Evolutionary conservation across 2,113 vertebrate genomes (phyloP).

Genomic region (Hyperoodon ampullatus): DNA sequence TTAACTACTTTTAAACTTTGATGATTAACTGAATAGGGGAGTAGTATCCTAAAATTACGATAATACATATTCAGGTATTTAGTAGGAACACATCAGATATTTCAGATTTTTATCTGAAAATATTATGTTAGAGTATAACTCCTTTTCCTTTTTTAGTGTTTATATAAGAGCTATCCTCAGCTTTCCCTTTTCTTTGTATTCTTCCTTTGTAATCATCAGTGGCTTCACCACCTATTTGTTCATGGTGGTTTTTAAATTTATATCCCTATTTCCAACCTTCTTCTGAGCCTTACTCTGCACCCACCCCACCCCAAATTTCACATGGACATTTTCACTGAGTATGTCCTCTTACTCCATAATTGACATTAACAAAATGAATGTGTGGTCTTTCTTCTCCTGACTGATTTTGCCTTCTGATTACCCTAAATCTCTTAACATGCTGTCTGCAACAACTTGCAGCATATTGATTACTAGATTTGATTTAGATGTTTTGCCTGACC

Average conservation of each 20-base stretch:
- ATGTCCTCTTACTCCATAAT: background rate
- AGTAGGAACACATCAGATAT: background rate
- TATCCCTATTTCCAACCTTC: background rate
- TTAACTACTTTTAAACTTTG: background rate
- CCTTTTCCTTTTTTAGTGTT: background rate
- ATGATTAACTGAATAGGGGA: background rate
- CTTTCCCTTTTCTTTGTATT: background rate
- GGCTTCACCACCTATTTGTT: background rate
- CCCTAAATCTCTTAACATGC: background rate
- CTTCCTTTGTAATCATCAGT: background rate
- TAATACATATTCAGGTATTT: background rate
- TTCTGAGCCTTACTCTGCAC: background rate
- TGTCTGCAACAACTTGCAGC: background rate
- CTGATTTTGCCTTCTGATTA: background rate
- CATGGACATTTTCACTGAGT: background rate
- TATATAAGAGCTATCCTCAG: background rate
- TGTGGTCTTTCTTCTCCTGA: background rate
- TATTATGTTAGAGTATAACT: background rate
- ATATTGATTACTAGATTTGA: background rate
- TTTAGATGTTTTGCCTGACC: background rate
- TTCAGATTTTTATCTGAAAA: background rate
- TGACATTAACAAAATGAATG: background rate
- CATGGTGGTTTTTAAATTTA: background rate
- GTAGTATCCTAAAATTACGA: background rate
- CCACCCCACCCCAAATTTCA: background rate